Base-by-base conservation (phyloP, 2,113 vertebrate genomes). In the Platanista minor region DNA sequence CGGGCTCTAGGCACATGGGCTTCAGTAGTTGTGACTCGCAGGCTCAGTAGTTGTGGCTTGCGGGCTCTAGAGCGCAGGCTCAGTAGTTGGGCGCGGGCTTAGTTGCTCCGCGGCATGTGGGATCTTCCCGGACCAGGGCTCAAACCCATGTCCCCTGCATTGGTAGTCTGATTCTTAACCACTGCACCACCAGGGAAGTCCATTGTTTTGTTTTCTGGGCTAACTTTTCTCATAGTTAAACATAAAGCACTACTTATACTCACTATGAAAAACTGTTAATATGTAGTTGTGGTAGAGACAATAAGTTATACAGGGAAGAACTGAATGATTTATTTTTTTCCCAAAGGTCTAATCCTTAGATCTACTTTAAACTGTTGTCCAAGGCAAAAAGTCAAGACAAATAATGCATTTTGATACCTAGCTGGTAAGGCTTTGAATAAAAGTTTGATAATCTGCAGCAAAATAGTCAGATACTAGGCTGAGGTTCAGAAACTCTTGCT, bases 281-380 rank as follows among this genome's bases (percentile, higher is more conserved):
- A 80, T 74, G 31, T 5, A 62, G 21, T 39, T 78, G n/a, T 81
- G 29, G 57, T 75, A 3, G 41, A 80, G 87, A 52, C 14, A 90
- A 29, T 46, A 88, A 43, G 2, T 69, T 77, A 57, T 27, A 49
- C 29, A 80, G 23, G 25, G 39, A 83, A 18, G 2, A 83, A 87
- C 0, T 64, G 9, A 67, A 39, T 59, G 29, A 36, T 39, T 91
- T 25, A 67, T 36, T 64, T 78, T 78, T 72, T 64, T 36, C 77
- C 31, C 8, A 69, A 72, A 84, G 17, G 8, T 57, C 61, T 87
- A 94, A 72, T 87, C 8, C 12, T 90, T 78, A 46, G 4, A 31
- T 92, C 9, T 86, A 95, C n/a, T 66, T 96, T 69, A 93, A 83
- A 64, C 33, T 52, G 6, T 64, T 94, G 57, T 88, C n/a, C 31